Base-by-base conservation (phyloP, 53 echinoderm and acorn worm genomes). In the Hippasteria phrygiana region DNA sequence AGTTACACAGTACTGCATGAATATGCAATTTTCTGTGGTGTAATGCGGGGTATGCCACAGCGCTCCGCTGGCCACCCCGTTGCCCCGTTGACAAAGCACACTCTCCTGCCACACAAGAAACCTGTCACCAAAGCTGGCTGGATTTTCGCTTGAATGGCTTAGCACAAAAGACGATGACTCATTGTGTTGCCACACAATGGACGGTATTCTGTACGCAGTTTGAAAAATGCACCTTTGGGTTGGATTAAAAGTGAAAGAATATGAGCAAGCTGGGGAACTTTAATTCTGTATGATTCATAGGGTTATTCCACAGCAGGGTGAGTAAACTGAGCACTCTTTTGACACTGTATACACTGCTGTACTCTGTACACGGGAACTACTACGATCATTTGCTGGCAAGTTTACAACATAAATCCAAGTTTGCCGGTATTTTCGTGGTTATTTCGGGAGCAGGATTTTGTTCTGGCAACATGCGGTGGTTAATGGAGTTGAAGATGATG, bases 401-500 rank as follows among this genome's bases (percentile, higher is more conserved):
- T 59, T 11, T 5, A 45, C 46, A 5, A 11, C n/a, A n/a, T n/a
- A n/a, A n/a, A 24, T 54, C 13, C 17, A 17, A 16, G 54, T 54
- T 54, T 54, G 17, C 59, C 17, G 26, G 59, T 59, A n/a, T n/a
- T n/a, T 59, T n/a, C 17, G 16, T 59, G n/a, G 59, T 6, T 59
- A 8, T 24, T 8, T 24, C 8, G 3, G n/a, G 4, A 59, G 3
- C 16, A 14, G 59, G 26, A 59, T 22, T 59, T 3, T 45, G 0
- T 26, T 26, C 26, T 1, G 5, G 3, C 26, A 59, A 24, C 59
- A 59, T 59, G 59, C 59, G 69, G 34, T 67, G 85, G 71, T 71
- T 85, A 71, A 32, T 65, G 81, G 81, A 81, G 32, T 81, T 81
- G 2, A 69, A 84, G 7, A 64, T 71, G 85, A 85, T 85, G 85